Conservation (phyloP, 2,888 invertebrate genomes). For the Siphonodentalium dalli region DNA sequence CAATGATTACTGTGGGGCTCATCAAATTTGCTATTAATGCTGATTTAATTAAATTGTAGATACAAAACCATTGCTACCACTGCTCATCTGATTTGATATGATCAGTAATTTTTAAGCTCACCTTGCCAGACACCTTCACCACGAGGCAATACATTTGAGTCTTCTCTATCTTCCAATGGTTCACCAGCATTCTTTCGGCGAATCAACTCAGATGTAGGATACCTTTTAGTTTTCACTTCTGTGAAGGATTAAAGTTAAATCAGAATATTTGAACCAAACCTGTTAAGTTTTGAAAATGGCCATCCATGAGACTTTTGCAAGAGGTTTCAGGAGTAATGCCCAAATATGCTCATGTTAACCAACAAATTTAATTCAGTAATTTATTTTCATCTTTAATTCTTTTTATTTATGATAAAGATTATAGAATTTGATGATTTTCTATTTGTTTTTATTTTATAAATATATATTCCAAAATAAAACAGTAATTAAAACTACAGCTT, state of each 20-base stretch:
- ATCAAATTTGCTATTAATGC: not conserved
- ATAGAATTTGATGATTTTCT: no score
- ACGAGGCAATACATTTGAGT: constrained; percentile 48
- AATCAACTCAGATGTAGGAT: constrained; percentile 59
- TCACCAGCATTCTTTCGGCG: constrained; percentile 57
- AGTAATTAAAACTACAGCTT: no score
- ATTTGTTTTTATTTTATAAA: no score
- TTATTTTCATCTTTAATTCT: no score
- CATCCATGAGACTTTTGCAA: no score
- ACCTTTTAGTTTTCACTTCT: constrained; percentile 54
- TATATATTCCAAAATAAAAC: no score
- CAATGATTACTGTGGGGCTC: not conserved
- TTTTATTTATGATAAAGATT: no score
- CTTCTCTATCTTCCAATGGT: constrained; percentile 55
- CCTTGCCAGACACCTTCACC: constrained; percentile 61
- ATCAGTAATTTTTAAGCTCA: constrained; percentile 14
- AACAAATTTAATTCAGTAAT: no score
- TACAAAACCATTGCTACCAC: not conserved
- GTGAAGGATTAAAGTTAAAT: not conserved
- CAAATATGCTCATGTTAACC: no score
- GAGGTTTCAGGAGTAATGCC: no score
- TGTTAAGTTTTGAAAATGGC: no score
- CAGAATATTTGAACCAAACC: no score
- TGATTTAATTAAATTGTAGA: not conserved
- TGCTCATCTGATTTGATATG: not conserved